Conservation (phyloP, 2,113 vertebrate genomes). For the Cepphus grylle region DNA sequence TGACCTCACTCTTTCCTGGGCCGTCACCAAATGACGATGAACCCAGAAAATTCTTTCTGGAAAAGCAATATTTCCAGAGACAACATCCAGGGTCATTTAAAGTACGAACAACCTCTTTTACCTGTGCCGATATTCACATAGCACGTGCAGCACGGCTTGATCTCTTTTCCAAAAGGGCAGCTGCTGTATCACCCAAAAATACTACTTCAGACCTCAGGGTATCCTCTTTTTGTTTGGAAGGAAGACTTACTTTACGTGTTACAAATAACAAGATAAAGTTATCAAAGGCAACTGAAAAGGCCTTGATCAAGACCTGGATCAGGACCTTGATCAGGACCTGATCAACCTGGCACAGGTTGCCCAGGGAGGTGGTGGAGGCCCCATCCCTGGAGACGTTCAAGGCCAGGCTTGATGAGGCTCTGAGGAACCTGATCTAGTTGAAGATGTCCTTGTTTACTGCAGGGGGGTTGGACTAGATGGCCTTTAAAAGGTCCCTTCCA, state of each 20-base stretch:
- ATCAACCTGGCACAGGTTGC: no score
- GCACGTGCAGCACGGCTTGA: background rate
- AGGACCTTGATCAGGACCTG: no score
- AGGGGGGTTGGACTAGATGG: no score
- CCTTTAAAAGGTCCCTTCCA: no score
- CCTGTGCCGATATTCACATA: background rate
- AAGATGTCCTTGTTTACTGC: no score
- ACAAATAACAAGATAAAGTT: background rate
- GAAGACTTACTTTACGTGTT: background rate
- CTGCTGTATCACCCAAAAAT: background rate
- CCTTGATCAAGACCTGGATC: background rate
- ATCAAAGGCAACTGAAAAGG: background rate
- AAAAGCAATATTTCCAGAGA: background rate
- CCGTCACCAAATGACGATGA: background rate
- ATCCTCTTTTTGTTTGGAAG: background rate
- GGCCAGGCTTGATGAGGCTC: no score
- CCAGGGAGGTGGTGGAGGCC: no score
- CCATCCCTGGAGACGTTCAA: no score
- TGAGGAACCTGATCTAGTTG: no score
- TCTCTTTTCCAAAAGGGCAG: background rate
- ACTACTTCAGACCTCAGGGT: background rate
- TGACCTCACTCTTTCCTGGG: background rate
- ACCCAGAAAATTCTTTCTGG: background rate
- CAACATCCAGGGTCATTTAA: background rate
- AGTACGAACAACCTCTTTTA: background rate